Conservation (phyloP, 2,888 invertebrate genomes). For the Yponomeuta cagnagella region DNA sequence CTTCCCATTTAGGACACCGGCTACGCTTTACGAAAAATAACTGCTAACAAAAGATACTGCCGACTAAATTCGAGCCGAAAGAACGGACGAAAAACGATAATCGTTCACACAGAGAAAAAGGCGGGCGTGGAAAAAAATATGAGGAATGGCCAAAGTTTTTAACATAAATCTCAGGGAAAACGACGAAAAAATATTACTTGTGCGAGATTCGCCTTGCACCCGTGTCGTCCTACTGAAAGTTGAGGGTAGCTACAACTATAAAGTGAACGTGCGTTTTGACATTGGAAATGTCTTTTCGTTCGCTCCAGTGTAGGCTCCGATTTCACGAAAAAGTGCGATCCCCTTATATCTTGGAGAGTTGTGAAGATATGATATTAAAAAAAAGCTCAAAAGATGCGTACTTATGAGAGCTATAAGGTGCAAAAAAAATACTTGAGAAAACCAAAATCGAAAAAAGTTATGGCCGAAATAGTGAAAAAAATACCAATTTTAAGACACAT, state of each 20-base stretch:
- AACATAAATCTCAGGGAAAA: conserved; percentile 67
- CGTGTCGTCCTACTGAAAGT: background rate
- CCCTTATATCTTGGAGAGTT: no score
- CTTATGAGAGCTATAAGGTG: no score
- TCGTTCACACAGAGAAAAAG: conserved; percentile 56
- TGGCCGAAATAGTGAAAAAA: no score
- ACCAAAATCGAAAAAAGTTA: no score
- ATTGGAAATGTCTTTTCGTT: no score
- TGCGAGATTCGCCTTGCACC: conserved; percentile 34
- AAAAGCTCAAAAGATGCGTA: no score
- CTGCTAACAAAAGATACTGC: background rate
- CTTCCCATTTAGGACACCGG: background rate
- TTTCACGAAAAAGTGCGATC: no score
- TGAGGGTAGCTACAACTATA: background rate
- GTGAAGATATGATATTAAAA: no score
- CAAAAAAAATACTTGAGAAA: no score
- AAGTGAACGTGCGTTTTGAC: no score
- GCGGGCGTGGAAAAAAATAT: conserved; percentile 42
- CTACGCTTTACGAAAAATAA: background rate
- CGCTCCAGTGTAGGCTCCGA: no score
- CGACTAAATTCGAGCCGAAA: conserved; percentile 22
- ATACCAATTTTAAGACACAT: no score
- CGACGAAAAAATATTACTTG: conserved; percentile 60
- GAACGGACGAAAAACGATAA: conserved; percentile 58
- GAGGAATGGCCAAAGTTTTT: conserved; percentile 69